Evolutionary conservation across 2,888 invertebrate genomes (phyloP), one percentile per base, ranked within the genome.

Genomic region (Cheilosia vernalis): DNA sequence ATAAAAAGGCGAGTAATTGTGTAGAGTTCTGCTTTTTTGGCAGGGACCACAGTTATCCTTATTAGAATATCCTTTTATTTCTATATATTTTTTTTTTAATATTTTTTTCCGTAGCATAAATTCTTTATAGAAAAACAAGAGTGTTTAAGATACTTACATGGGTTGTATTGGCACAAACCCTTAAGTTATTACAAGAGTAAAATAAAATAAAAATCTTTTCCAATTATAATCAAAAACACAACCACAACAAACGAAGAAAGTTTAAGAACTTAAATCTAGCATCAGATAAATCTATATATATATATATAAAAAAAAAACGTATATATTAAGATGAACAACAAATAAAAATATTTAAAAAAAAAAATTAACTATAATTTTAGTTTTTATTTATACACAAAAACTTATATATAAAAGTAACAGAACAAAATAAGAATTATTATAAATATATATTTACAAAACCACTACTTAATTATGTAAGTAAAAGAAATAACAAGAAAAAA

Each of bases 121-220:
- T 60, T 77, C 69, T 66, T 82, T 82, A 77, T 69, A 60, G 51
- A 70, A 63, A 70, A 51, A 64, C n/a, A 64, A 40, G 64, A 61
- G 10, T 67, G 53, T 67, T 73, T 58, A 72, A 72, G 60, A 77
- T 81, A 85, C 80, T 85, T 85, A 76, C 63, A 53, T 47, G 85
- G 85, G 85, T 85, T 85, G 85, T 85, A 85, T 72, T 81, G 81
- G 85, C 85, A 85, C 85, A 85, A 85, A 81, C 85, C 85, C 85
- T 85, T 67, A 81, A 67, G 76, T 85, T 81, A 77, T 72, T 61
- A 51, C 30, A 42, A 49, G 6, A 53, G 42, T 51, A 49, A 44
- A 27, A 30, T 33, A 53, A 55, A 6, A 56, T 49, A 24, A 49
- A 60, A 37, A 47, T 51, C 42, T 67, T 73, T 63, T 84, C 47